A percentile compares a stretch with the other conserved stretches of the same genome.
Evolutionary conservation across 2,113 vertebrate species (phyloP).

Genomic region (Garra rufa): DNA sequence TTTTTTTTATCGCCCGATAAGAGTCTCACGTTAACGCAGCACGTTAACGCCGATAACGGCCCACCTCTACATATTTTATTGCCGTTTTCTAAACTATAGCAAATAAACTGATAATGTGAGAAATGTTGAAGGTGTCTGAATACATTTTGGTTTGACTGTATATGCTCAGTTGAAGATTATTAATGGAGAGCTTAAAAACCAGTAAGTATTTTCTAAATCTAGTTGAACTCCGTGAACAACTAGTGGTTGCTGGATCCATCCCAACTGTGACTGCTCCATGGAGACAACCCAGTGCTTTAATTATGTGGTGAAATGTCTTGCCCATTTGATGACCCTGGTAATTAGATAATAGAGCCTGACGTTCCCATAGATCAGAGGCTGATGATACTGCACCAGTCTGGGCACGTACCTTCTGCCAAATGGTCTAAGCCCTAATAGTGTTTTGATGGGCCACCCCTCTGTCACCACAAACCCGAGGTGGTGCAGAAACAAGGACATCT

Average conservation of each 20-base stretch:
- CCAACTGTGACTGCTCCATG: background rate
- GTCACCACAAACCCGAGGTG: slow-evolving; percentile 29
- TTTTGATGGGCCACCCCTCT: slow-evolving; percentile 64
- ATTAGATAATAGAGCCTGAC: slow-evolving; percentile 26
- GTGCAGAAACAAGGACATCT: slow-evolving; percentile 66
- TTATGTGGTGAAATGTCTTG: slow-evolving; percentile 23
- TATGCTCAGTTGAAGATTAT: no score
- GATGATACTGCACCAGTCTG: slow-evolving; percentile 34
- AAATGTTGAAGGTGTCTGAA: no score
- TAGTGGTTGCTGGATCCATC: background rate
- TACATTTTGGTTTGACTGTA: no score
- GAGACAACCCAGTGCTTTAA: background rate
- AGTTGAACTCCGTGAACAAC: background rate
- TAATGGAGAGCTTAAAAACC: no score
- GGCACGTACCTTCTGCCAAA: slow-evolving; percentile 55
- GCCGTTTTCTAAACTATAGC: no score
- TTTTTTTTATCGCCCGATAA: no score
- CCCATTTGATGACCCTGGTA: background rate
- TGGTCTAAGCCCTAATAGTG: slow-evolving; percentile 65
- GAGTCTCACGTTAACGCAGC: no score
- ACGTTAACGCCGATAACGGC: no score
- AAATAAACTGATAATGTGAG: no score
- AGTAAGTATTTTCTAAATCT: background rate
- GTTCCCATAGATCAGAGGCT: slow-evolving; percentile 40
- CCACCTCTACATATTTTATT: no score